Percentiles rank a stretch among this genome's conserved stretches.
These are phyloP conservation scores for Calameuta filiformis DNA, from an alignment of 2,888 invertebrate genomes.

Conservation along the genomic window DNA sequence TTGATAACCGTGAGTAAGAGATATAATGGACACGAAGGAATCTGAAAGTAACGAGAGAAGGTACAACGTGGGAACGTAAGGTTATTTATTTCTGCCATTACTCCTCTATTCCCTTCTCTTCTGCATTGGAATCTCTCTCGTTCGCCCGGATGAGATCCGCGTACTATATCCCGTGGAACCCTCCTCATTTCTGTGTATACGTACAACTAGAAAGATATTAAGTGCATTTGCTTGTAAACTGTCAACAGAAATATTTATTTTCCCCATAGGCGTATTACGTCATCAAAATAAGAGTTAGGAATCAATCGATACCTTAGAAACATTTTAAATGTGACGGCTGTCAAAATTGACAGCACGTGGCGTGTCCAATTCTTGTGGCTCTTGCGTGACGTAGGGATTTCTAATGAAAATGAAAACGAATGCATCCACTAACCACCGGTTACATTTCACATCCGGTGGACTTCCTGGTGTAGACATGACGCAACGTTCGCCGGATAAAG, in stretches of 20 bases:
- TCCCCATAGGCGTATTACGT: background rate
- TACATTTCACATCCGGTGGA: background rate
- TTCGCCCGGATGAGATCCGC: background rate
- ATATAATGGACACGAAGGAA: background rate
- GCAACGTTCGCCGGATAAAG: slow-evolving; percentile 31
- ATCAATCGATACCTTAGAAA: background rate
- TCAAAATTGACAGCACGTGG: background rate
- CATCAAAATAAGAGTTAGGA: background rate
- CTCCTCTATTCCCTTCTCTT: background rate
- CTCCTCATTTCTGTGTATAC: background rate
- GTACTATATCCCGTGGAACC: background rate
- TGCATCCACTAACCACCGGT: background rate
- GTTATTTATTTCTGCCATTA: background rate
- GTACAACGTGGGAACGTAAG: background rate
- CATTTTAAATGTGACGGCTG: background rate
- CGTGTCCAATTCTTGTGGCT: background rate
- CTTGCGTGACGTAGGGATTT: background rate
- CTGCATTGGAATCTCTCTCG: background rate
- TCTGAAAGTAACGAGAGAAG: background rate
- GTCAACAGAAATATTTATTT: background rate
- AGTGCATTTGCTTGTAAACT: background rate
- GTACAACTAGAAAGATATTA: background rate
- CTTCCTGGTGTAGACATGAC: background rate
- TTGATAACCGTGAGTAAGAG: background rate
- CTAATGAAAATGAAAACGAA: background rate